A percentile compares a stretch with the other conserved stretches of the same genome.
phyloP scores from a whole-genome alignment of 2,888 invertebrate species.

The Trissonchulus sp. region DNA sequence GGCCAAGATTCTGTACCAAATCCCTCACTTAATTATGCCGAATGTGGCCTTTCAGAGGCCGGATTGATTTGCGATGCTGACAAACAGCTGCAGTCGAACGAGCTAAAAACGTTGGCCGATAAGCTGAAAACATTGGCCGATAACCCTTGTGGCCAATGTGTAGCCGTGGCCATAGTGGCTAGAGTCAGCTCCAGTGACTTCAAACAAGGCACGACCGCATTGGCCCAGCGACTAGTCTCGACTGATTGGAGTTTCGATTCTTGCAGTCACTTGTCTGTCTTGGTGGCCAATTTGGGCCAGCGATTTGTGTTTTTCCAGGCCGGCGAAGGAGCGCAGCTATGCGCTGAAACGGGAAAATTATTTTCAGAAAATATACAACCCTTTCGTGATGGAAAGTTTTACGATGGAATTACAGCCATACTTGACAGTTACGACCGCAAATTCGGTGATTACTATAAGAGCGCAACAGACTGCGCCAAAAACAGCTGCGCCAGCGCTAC shows the following conservation, averaged over 20 bases:
- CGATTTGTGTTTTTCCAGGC: neutral
- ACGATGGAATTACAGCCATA: neutral
- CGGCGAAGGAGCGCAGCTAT: neutral
- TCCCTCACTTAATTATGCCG: too few species aligned
- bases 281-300: neutral
- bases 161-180: neutral
- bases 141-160: neutral
- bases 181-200: too few species aligned
- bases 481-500: neutral
- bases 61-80: neutral
- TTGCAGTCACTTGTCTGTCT: neutral
- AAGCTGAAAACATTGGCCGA: neutral
- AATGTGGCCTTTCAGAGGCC: neutral
- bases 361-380: neutral
- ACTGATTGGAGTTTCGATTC: too few species aligned
- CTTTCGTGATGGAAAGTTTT: neutral
- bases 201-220: too few species aligned
- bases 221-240: too few species aligned
- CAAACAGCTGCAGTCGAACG: neutral
- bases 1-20: too few species aligned
- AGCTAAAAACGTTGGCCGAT: neutral
- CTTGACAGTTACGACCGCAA: neutral
- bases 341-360: neutral
- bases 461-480: neutral
- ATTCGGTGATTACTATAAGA: neutral